phyloP scores from a whole-genome alignment of 2,888 invertebrate genomes.

The Matsumyia berberina region DNA sequence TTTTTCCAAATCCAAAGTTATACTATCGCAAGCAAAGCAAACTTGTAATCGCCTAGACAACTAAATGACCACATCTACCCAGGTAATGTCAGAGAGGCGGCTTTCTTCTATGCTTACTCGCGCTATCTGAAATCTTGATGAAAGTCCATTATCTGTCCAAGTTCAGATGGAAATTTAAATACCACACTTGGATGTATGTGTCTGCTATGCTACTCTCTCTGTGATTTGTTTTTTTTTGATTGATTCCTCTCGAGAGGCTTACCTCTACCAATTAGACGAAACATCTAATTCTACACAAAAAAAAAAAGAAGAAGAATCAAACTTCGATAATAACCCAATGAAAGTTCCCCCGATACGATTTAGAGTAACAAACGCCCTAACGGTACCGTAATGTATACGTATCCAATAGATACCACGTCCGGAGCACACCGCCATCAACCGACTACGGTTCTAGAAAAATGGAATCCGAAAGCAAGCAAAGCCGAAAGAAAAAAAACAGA shows the following conservation, averaged over 20 bases:
- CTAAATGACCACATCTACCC: constrained; percentile 31
- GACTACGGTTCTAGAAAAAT: neutral
- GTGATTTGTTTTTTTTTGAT: constrained; percentile 35
- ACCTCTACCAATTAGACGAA: constrained; percentile 13
- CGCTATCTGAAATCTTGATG: constrained; percentile 52
- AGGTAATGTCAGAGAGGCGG: constrained; percentile 29
- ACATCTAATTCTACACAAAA: constrained; percentile 10
- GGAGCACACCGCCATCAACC: neutral
- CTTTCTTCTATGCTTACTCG: constrained; percentile 3
- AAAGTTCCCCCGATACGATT: constrained; percentile 34
- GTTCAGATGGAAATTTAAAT: constrained; percentile 60
- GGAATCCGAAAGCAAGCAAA: constrained; percentile 1
- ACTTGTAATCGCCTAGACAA: constrained; percentile 36
- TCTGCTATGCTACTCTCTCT: neutral
- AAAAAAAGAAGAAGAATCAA: neutral
- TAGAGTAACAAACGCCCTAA: constrained; percentile 33
- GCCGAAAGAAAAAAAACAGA: constrained; percentile 1
- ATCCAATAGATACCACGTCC: constrained; percentile 3
- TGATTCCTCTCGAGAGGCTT: constrained; percentile 4
- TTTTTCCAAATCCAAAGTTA: neutral
- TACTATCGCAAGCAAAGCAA: neutral
- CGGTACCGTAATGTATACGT: constrained; percentile 19
- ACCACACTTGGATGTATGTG: constrained; percentile 12
- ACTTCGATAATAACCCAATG: constrained; percentile 13
- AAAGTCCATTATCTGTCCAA: constrained; percentile 54